Evolutionary conservation across 2,888 invertebrate genomes (phyloP).

Genomic region (Metallyticus violacea): DNA sequence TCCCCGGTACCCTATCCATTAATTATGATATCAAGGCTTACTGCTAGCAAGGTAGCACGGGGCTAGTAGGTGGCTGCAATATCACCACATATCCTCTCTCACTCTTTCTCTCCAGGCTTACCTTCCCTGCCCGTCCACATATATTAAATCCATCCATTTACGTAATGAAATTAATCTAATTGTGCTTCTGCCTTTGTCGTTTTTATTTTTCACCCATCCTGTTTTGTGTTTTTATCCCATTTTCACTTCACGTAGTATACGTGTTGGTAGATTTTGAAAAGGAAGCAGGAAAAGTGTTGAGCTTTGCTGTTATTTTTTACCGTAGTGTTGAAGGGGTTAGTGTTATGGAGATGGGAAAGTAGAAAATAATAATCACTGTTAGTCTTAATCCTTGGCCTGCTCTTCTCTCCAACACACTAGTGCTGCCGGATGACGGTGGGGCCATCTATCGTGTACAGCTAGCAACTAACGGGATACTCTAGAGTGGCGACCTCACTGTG

Average conservation of each 20-base stretch:
- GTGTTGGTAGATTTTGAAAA: background rate
- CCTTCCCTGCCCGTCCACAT: slow-evolving; percentile 14
- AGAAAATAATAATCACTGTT: slow-evolving; percentile 4
- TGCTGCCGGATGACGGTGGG: background rate
- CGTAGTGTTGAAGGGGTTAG: background rate
- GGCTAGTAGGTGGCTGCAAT: background rate
- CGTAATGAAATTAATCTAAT: slow-evolving; percentile 31
- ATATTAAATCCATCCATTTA: slow-evolving; percentile 31
- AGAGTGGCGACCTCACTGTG: background rate
- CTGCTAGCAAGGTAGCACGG: background rate
- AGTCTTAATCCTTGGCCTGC: slow-evolving; percentile 10
- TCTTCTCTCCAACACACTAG: background rate
- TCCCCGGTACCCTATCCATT: slow-evolving; percentile 24
- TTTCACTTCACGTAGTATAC: slow-evolving; percentile 8
- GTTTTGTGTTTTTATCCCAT: slow-evolving; percentile 11
- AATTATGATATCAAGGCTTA: slow-evolving; percentile 22
- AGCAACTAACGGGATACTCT: background rate
- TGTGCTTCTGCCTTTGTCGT: slow-evolving; percentile 25
- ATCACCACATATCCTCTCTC: background rate
- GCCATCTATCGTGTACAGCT: background rate
- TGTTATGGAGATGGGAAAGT: background rate
- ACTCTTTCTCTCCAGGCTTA: background rate
- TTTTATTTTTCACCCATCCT: slow-evolving; percentile 14
- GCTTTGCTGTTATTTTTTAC: slow-evolving; percentile 5
- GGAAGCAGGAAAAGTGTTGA: slow-evolving; percentile 4